A percentile compares a stretch with the other conserved stretches of the same genome.
phyloP scores from a whole-genome alignment of 2,113 vertebrate species.

The Turdus rufiventris region DNA sequence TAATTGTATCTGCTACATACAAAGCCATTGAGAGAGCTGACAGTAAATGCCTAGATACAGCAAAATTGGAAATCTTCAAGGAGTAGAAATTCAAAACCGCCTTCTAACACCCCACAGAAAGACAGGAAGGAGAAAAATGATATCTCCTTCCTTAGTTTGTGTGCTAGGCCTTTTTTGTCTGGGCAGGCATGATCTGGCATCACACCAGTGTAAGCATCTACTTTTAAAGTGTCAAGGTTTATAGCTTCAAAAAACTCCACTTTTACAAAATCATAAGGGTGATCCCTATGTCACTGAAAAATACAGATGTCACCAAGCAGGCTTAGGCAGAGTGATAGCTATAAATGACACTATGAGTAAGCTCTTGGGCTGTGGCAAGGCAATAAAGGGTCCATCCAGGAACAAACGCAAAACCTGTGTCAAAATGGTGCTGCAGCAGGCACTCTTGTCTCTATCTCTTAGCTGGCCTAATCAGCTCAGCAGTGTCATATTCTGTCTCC shows the following conservation, averaged over 20 bases:
- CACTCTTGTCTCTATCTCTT: neutral
- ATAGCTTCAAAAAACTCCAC: neutral
- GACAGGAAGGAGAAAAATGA: neutral
- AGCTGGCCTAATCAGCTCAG: neutral
- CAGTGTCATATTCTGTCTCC: neutral
- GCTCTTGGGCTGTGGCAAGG: neutral
- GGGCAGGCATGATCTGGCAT: neutral
- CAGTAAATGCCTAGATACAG: neutral
- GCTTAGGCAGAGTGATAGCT: neutral
- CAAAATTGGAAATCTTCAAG: neutral
- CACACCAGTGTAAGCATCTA: rapidly evolving
- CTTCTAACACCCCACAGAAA: neutral
- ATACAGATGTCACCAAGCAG: neutral
- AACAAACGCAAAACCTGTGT: rapidly evolving
- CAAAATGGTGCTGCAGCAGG: neutral
- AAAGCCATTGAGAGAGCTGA: rapidly evolving
- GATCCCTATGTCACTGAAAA: neutral
- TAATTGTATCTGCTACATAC: neutral
- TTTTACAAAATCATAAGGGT: neutral
- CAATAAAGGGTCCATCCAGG: too few species aligned
- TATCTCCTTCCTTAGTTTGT: neutral
- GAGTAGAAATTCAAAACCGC: neutral
- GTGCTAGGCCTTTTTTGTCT: neutral
- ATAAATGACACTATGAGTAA: neutral
- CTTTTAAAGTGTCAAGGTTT: neutral